A percentile compares a stretch with the other conserved stretches of the same genome.
phyloP scores from a whole-genome alignment of 2,113 vertebrate genomes.

The Bambusicola thoracicus region DNA sequence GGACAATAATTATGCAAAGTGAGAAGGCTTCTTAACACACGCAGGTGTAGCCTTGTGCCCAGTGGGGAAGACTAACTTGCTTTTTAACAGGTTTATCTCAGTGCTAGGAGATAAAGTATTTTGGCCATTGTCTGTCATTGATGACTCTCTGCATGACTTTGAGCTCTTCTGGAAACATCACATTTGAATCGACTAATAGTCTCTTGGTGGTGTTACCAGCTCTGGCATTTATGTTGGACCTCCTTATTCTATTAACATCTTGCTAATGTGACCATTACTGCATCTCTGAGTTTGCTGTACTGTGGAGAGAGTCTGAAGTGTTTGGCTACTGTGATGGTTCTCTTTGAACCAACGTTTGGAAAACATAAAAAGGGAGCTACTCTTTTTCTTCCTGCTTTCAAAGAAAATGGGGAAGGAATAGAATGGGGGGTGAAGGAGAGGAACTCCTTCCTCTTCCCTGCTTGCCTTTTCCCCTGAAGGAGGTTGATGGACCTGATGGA shows the following conservation, averaged over 20 bases:
- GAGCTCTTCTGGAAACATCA: not conserved
- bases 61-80: not conserved
- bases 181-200: not conserved
- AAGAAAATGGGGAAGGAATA: not conserved
- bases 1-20: not conserved
- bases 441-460: not conserved
- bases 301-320: not conserved
- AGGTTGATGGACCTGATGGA: not conserved
- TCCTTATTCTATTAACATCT: not conserved
- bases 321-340: constrained; percentile 44
- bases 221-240: not conserved
- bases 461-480: not conserved
- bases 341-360: not conserved
- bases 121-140: not conserved
- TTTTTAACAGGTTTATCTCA: constrained; percentile 9
- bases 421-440: not conserved
- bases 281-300: not conserved
- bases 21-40: not conserved
- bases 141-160: not conserved
- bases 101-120: not conserved
- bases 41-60: not conserved
- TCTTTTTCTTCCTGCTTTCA: constrained; percentile 26
- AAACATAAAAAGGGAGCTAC: not conserved
- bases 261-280: not conserved
- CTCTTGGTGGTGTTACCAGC: not conserved